Conservation (phyloP, 2,113 vertebrate genomes). For the Progne subis region DNA sequence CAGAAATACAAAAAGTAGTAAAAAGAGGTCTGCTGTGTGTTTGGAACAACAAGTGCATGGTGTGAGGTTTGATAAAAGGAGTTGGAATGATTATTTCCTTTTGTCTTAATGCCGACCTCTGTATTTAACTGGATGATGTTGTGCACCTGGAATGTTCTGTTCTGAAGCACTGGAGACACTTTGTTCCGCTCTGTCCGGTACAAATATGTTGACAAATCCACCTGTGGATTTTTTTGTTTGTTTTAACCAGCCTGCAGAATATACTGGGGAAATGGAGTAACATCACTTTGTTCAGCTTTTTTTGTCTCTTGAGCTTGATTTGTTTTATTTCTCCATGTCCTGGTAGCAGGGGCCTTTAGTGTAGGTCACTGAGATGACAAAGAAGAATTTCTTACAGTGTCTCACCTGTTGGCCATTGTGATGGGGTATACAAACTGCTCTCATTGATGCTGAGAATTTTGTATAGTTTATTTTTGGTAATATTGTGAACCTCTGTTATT, state of each 20-base stretch:
- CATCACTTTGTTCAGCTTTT: background rate
- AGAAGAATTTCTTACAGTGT: background rate
- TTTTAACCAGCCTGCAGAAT: background rate
- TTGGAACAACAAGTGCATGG: background rate
- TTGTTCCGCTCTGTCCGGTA: background rate
- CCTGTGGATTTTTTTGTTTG: background rate
- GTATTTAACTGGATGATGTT: background rate
- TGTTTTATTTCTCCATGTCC: background rate
- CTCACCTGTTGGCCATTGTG: background rate
- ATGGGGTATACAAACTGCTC: background rate
- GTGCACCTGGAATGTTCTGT: background rate
- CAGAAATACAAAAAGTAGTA: background rate
- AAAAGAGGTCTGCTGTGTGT: background rate
- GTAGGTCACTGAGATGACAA: background rate
- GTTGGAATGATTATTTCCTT: background rate
- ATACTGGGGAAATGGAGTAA: background rate
- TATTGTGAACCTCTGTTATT: background rate
- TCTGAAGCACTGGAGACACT: background rate
- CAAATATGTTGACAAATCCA: background rate
- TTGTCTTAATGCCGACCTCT: background rate
- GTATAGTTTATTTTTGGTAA: background rate
- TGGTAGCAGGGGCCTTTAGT: background rate
- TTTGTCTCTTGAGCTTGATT: background rate
- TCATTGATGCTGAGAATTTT: background rate
- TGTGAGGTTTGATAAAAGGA: background rate